A percentile compares a stretch with the other conserved stretches of the same genome.
Evolutionary conservation across 2,797 vertebrate genomes (phyloP).

Genomic region (Decapterus maruadsi): DNA sequence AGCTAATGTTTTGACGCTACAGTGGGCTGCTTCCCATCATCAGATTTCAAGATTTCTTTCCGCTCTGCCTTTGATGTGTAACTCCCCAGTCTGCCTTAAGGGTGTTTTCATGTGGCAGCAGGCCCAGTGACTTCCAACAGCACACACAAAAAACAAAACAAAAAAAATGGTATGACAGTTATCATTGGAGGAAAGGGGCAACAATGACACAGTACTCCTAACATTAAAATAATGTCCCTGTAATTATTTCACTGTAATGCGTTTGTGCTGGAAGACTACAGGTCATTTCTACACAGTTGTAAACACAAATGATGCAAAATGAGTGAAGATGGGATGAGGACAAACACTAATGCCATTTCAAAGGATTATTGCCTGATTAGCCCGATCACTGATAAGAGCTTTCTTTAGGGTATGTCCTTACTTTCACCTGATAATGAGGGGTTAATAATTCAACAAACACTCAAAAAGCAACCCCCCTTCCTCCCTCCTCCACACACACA

Average conservation of each 20-base stretch:
- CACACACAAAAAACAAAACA: not conserved
- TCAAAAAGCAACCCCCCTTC: constrained; percentile 41
- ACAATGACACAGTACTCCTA: constrained; percentile 38
- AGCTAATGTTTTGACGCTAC: constrained; percentile 37
- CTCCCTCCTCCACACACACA: no score
- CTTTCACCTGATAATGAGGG: constrained; percentile 65
- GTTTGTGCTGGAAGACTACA: not conserved
- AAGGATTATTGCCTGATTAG: constrained; percentile 63
- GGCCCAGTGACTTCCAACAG: constrained; percentile 54
- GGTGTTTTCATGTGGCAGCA: constrained; percentile 59
- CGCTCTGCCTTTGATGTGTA: constrained; percentile 69
- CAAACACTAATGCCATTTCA: constrained; percentile 36
- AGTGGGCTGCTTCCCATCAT: constrained; percentile 54
- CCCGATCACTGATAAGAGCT: constrained; percentile 50
- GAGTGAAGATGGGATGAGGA: constrained; percentile 21
- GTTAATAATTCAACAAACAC: constrained; percentile 68
- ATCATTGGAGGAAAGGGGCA: constrained; percentile 26
- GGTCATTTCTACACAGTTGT: constrained; percentile 21
- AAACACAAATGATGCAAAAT: constrained; percentile 24
- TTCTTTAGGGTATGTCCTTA: constrained; percentile 48
- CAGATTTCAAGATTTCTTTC: constrained; percentile 64
- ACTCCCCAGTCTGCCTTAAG: constrained; percentile 59
- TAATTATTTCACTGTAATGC: constrained; percentile 27
- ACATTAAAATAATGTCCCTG: constrained; percentile 21
- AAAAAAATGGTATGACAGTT: constrained; percentile 13